phyloP scores from a whole-genome alignment of 2,797 vertebrate species.

The Neosilurus mollespiculum region DNA sequence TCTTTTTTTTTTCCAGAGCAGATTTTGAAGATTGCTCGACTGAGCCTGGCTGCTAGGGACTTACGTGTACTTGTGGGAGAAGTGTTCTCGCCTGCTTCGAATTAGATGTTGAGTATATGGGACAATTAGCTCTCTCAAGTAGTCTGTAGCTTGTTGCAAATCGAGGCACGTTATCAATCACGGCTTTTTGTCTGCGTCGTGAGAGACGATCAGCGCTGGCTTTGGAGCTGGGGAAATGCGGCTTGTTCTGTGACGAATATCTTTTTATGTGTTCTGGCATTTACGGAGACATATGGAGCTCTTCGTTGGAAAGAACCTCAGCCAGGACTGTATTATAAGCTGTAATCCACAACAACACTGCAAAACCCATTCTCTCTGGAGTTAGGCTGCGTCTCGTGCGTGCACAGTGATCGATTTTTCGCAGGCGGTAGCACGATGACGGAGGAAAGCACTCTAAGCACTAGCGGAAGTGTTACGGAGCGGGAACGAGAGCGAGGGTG shows the following conservation, averaged over 20 bases:
- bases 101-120: constrained; percentile 44
- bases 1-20: constrained; percentile 27
- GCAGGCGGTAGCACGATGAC: constrained; percentile 46
- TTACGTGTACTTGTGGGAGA: constrained; percentile 46
- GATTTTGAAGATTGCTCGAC: constrained; percentile 49
- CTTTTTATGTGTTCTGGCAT: constrained; percentile 45
- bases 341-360: constrained; percentile 37
- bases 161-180: constrained; percentile 45
- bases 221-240: constrained; percentile 24
- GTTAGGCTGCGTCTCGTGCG: constrained; percentile 33
- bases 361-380: constrained; percentile 32
- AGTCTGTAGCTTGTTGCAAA: constrained; percentile 44
- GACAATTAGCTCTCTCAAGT: constrained; percentile 53
- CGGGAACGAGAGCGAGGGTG: constrained; percentile 59
- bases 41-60: constrained; percentile 45
- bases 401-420: constrained; percentile 55
- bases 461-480: constrained; percentile 61
- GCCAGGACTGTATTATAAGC: constrained; percentile 36
- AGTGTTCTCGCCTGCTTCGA: constrained; percentile 39
- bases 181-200: constrained; percentile 16
- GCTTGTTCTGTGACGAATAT: constrained; percentile 42
- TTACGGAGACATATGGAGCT: constrained; percentile 41
- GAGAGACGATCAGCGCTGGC: constrained; percentile 11
- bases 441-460: constrained; percentile 53
- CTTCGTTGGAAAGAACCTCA: background rate